These are phyloP conservation scores for Pampus argenteus DNA, from an alignment of 2,797 vertebrate genomes.

Conservation along the genomic window DNA sequence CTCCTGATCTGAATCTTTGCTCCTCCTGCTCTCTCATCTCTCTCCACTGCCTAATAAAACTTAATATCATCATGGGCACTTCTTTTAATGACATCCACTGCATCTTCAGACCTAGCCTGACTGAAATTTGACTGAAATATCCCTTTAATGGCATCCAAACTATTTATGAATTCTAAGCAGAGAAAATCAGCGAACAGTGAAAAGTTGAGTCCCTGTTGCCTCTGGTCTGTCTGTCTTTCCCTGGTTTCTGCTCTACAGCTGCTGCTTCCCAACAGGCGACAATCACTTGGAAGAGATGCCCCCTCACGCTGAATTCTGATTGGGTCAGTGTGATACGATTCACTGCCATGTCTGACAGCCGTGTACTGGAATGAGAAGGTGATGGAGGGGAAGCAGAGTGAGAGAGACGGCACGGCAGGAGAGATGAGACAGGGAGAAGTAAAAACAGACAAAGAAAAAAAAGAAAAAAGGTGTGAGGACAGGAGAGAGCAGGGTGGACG, in stretches of 20 bases:
- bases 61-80: neutral
- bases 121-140: constrained; percentile 1
- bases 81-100: constrained; percentile 4
- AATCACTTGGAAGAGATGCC: constrained; percentile 46
- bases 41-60: neutral
- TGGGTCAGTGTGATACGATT: constrained; percentile 54
- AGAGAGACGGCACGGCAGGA: neutral
- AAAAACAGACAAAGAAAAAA: neutral
- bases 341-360: constrained; percentile 53
- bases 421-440: neutral
- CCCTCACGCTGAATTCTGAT: constrained; percentile 57
- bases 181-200: constrained; percentile 39
- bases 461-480: neutral
- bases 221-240: constrained; percentile 20
- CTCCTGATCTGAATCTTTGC: neutral
- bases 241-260: constrained; percentile 52
- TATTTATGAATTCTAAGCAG: constrained; percentile 40
- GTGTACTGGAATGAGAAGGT: constrained; percentile 43
- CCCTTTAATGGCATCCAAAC: constrained; percentile 10
- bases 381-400: constrained; percentile 33
- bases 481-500: neutral
- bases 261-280: constrained; percentile 50
- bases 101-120: neutral
- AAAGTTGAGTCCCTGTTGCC: constrained; percentile 30
- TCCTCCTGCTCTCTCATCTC: neutral